These are phyloP conservation scores for Chloroclystis v-ata DNA, from an alignment of 2,888 invertebrate species.

Conservation along the genomic window DNA sequence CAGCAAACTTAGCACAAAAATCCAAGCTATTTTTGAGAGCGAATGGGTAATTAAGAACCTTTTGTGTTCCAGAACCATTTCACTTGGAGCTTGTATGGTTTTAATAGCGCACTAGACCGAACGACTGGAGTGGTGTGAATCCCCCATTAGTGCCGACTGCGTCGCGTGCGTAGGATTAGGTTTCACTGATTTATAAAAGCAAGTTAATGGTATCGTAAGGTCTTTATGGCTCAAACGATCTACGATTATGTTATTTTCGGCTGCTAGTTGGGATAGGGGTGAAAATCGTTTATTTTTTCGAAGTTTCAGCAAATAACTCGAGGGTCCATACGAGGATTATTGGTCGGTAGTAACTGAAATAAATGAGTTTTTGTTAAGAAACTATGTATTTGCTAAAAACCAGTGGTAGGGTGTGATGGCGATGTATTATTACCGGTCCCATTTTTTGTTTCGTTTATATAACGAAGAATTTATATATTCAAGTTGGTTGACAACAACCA, in stretches of 20 bases:
- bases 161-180: constrained; percentile 30
- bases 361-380: too few species aligned
- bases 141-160: constrained; percentile 24
- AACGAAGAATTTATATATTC: too few species aligned
- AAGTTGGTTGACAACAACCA: too few species aligned
- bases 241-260: constrained; percentile 34
- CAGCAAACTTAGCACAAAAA: neutral
- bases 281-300: constrained; percentile 6
- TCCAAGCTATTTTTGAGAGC: neutral
- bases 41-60: too few species aligned
- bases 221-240: constrained; percentile 46
- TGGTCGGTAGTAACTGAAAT: too few species aligned
- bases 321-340: too few species aligned
- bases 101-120: constrained; percentile 14
- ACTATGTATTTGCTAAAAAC: too few species aligned
- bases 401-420: too few species aligned
- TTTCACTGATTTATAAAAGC: constrained; percentile 48
- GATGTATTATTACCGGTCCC: too few species aligned
- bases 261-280: constrained; percentile 1
- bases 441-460: too few species aligned
- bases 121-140: constrained; percentile 24
- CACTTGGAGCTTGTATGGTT: constrained; percentile 4
- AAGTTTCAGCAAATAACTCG: neutral
- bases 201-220: constrained; percentile 47
- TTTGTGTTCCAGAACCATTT: neutral